Percentiles rank a stretch among this genome's conserved stretches.
phyloP scores from a whole-genome alignment of 2,888 invertebrate species.

The Noctua fimbriata region DNA sequence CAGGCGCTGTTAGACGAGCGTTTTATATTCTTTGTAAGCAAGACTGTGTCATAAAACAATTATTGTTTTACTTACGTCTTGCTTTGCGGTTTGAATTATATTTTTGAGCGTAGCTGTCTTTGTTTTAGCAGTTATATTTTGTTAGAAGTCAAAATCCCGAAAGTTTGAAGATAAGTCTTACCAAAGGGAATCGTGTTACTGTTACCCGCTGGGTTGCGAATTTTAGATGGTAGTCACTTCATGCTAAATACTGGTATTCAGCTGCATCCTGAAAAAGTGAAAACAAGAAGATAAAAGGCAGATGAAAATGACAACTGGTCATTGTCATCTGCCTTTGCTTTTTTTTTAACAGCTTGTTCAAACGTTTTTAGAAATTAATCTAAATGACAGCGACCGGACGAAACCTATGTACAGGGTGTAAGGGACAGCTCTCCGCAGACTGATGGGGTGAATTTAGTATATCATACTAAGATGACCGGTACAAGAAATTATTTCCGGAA shows the following conservation, averaged over 20 bases:
- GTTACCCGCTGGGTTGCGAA: background rate
- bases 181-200: background rate
- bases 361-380: background rate
- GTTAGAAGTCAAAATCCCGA: background rate
- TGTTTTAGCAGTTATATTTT: background rate
- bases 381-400: background rate
- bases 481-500: no score
- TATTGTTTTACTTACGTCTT: slow-evolving; percentile 49
- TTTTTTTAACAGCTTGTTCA: no score
- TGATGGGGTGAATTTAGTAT: no score
- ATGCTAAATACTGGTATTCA: background rate
- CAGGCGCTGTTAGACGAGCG: slow-evolving; percentile 47
- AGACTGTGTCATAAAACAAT: slow-evolving; percentile 47
- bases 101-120: background rate
- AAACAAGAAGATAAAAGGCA: background rate
- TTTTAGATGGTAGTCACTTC: background rate
- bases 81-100: background rate
- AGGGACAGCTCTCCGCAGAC: no score
- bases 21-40: slow-evolving; percentile 48
- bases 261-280: background rate
- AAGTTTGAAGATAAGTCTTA: background rate
- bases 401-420: background rate
- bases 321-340: no score
- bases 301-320: no score
- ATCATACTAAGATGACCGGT: no score